Evolutionary conservation across 2,797 vertebrate species (phyloP).

Genomic region (Adrianichthys oophorus): DNA sequence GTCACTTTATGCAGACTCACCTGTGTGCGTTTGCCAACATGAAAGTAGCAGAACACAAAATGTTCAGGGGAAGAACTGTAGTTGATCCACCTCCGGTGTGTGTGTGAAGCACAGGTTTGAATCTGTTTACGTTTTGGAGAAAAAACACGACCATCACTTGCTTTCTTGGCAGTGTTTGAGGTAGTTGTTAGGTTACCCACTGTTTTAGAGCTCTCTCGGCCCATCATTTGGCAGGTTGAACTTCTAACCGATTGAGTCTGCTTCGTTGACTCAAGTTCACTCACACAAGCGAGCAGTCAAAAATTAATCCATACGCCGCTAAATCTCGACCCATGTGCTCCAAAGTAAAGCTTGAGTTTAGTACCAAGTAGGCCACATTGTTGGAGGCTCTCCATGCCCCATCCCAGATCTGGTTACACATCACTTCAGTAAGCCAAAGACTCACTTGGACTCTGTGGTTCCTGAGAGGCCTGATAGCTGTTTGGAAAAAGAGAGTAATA

Average conservation of each 20-base stretch:
- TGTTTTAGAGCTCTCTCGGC: too few relatives aligned
- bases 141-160: too few relatives aligned
- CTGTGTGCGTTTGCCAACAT: too few relatives aligned
- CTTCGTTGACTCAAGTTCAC: constrained; percentile 23
- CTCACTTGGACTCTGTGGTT: constrained; percentile 12
- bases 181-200: too few relatives aligned
- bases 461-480: constrained; percentile 14
- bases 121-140: too few relatives aligned
- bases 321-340: neutral
- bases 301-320: constrained; percentile 6
- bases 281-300: constrained; percentile 2
- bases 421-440: constrained; percentile 40
- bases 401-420: constrained; percentile 48
- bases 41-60: too few relatives aligned
- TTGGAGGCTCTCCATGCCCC: constrained; percentile 31
- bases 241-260: constrained; percentile 27
- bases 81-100: too few relatives aligned
- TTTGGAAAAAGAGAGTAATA: constrained; percentile 32
- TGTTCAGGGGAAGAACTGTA: too few relatives aligned
- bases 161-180: too few relatives aligned
- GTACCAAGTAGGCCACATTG: constrained; percentile 28
- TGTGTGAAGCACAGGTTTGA: too few relatives aligned
- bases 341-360: constrained; percentile 8
- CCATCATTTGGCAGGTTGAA: constrained; percentile 50
- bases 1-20: too few relatives aligned